Conservation (phyloP, 2,888 invertebrate species). For the Choristoneura rosaceana region DNA sequence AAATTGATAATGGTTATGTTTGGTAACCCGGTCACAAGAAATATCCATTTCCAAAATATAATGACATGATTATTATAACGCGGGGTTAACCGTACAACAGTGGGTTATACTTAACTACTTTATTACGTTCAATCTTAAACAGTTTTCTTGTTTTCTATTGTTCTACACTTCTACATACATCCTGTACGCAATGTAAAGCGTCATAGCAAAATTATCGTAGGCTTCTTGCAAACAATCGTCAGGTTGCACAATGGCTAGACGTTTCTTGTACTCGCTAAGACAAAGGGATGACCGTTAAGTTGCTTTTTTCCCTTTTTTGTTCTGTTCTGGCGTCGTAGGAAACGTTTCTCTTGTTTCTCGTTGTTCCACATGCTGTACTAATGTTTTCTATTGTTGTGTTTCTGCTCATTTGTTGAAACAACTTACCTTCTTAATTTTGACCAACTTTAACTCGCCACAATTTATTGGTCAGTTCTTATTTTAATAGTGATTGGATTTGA, state of each 20-base stretch:
- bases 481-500: slow-evolving; percentile 16
- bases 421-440: slow-evolving; percentile 38
- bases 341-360: slow-evolving; percentile 67
- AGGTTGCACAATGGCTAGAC: slow-evolving; percentile 57
- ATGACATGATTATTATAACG: too few species aligned
- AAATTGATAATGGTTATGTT: too few species aligned
- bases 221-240: slow-evolving; percentile 61
- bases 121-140: too few species aligned
- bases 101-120: too few species aligned
- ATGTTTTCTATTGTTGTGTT: slow-evolving; percentile 56
- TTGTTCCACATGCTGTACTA: slow-evolving; percentile 60
- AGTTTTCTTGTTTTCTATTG: not conserved
- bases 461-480: slow-evolving; percentile 9
- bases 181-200: slow-evolving; percentile 10
- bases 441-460: slow-evolving; percentile 22
- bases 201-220: slow-evolving; percentile 40
- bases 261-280: slow-evolving; percentile 58
- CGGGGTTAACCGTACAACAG: too few species aligned
- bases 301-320: slow-evolving; percentile 62
- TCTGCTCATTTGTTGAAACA: slow-evolving; percentile 6
- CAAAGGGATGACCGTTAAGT: slow-evolving; percentile 69
- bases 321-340: slow-evolving; percentile 60
- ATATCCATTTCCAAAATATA: too few species aligned
- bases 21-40: too few species aligned
- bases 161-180: not conserved